These are phyloP conservation scores for Symphodus melops DNA, from an alignment of 2,113 vertebrate species.

Conservation along the genomic window DNA sequence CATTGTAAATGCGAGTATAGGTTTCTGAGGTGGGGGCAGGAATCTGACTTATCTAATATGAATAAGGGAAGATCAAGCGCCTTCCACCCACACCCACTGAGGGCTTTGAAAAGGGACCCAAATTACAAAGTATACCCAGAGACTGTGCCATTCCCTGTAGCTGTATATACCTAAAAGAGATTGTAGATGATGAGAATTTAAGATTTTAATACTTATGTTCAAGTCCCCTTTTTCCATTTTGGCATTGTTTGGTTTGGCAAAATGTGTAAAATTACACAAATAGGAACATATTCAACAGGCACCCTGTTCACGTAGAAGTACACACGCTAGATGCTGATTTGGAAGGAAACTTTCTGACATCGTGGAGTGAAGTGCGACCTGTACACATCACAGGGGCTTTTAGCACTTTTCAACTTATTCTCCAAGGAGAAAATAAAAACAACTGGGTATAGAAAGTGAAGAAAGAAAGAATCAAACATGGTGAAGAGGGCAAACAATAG, in stretches of 20 bases:
- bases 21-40: constrained; percentile 68
- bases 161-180: constrained; percentile 9
- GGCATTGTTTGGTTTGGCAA: background rate
- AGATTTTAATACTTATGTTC: background rate
- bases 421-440: constrained; percentile 35
- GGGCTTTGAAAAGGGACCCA: constrained; percentile 66
- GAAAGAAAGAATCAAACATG: constrained; percentile 18
- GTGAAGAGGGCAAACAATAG: constrained; percentile 5
- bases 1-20: constrained; percentile 56
- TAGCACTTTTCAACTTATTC: constrained; percentile 58
- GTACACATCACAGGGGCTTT: constrained; percentile 62
- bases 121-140: constrained; percentile 41
- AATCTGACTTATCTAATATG: constrained; percentile 79
- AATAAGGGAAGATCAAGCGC: constrained; percentile 76
- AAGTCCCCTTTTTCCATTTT: background rate
- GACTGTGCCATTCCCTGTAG: constrained; percentile 18
- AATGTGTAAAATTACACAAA: too few species aligned
- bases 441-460: constrained; percentile 29
- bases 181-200: background rate
- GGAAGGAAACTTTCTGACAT: constrained; percentile 3
- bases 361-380: constrained; percentile 16
- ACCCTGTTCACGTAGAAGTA: too few species aligned
- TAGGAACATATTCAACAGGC: too few species aligned
- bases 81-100: constrained; percentile 62
- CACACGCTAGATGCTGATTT: background rate